Conservation (phyloP, 2,888 invertebrate genomes). For the Nowickia ferox region DNA sequence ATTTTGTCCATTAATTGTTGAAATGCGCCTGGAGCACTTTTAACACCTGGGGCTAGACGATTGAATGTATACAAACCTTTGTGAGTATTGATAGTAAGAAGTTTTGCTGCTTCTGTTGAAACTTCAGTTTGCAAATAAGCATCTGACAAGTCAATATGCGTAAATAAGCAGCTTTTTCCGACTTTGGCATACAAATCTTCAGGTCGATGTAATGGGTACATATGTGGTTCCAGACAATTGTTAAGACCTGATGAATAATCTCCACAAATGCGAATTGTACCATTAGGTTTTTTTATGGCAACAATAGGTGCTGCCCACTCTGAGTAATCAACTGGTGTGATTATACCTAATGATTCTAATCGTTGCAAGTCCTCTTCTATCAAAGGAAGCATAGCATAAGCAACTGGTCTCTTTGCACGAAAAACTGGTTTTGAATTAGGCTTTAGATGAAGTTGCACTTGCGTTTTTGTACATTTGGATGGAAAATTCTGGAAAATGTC, state of each 20-base stretch:
- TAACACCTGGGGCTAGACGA: constrained; percentile 23
- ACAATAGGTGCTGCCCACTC: constrained; percentile 32
- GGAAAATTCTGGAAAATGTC: too few species aligned
- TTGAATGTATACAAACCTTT: constrained; percentile 32
- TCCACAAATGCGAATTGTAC: too few species aligned
- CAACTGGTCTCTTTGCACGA: constrained; percentile 57
- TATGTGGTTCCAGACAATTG: too few species aligned
- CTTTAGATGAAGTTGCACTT: constrained; percentile 11
- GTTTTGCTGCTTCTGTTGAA: constrained; percentile 8
- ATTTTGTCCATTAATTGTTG: constrained; percentile 37
- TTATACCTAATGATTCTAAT: constrained; percentile 55
- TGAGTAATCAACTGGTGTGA: constrained; percentile 62
- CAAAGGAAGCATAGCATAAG: constrained; percentile 62
- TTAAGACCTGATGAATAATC: too few species aligned
- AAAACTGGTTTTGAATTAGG: constrained; percentile 16
- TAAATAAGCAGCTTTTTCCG: too few species aligned
- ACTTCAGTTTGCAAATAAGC: constrained; percentile 29
- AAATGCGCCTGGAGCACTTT: constrained; percentile 24
- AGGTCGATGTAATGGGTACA: too few species aligned
- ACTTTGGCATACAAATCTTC: constrained; percentile 15
- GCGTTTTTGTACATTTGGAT: neutral
- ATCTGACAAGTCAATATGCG: neutral
- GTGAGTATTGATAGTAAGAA: constrained; percentile 24
- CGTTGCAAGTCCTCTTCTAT: constrained; percentile 57
- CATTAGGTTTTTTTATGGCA: constrained; percentile 23